These are phyloP conservation scores for Pungitius pungitius DNA, from an alignment of 2,113 vertebrate species.

Conservation along the genomic window DNA sequence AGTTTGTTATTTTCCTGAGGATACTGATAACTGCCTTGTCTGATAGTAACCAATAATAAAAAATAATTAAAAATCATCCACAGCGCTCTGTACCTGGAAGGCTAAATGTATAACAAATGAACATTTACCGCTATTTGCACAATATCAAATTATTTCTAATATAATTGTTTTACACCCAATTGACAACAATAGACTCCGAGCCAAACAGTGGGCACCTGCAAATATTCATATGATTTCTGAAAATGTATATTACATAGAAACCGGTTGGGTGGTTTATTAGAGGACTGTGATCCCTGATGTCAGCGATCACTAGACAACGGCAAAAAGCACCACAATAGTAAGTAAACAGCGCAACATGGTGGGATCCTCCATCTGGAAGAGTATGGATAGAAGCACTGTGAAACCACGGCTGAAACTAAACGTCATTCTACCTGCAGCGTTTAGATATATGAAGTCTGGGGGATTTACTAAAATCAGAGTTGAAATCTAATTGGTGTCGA, in stretches of 20 bases:
- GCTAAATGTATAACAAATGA: background rate
- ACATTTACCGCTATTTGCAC: background rate
- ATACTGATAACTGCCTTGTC: background rate
- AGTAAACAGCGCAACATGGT: background rate
- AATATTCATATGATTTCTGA: background rate
- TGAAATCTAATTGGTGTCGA: constrained; percentile 53
- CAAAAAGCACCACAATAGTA: background rate
- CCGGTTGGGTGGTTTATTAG: background rate
- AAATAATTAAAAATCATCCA: background rate
- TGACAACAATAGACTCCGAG: background rate
- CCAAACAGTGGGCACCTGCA: background rate
- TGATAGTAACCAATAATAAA: background rate
- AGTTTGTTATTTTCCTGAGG: background rate
- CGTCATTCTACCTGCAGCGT: constrained; percentile 28
- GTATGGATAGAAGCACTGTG: constrained; percentile 33
- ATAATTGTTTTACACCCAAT: background rate
- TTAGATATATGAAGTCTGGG: constrained; percentile 34
- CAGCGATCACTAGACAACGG: background rate
- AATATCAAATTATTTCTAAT: background rate
- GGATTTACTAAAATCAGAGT: constrained; percentile 52
- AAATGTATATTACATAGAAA: background rate
- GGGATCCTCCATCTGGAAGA: background rate
- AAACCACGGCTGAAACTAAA: background rate
- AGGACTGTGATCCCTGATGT: background rate
- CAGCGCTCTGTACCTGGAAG: no score